A percentile compares a stretch with the other conserved stretches of the same genome.
These are phyloP conservation scores for Cyanoderma ruficeps DNA, from an alignment of 2,113 vertebrate species.

Conservation along the genomic window DNA sequence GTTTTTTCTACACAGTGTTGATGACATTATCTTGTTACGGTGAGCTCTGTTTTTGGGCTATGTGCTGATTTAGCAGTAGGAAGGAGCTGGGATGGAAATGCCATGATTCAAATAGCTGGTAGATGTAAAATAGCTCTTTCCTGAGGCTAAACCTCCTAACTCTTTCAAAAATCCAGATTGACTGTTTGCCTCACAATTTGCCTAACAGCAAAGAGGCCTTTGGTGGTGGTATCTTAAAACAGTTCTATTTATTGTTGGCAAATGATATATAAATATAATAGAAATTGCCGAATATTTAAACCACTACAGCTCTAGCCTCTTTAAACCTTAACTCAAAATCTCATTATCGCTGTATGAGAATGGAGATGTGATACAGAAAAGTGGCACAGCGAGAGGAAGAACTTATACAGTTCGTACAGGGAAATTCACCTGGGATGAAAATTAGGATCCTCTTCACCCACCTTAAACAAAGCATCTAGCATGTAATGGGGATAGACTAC, in stretches of 20 bases:
- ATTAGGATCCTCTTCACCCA: background rate
- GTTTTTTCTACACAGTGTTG: background rate
- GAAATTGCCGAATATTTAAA: background rate
- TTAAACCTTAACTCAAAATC: background rate
- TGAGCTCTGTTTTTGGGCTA: background rate
- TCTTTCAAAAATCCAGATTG: background rate
- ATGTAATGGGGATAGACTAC: constrained; percentile 17
- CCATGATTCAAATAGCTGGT: background rate
- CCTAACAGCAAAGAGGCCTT: background rate
- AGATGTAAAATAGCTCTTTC: background rate
- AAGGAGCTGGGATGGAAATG: background rate
- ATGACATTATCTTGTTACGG: background rate
- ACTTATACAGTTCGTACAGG: background rate
- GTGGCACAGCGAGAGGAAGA: background rate
- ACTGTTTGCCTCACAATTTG: background rate
- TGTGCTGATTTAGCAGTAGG: background rate
- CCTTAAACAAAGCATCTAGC: constrained; percentile 24
- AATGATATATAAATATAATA: background rate
- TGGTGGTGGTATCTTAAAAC: background rate
- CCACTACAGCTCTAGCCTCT: background rate
- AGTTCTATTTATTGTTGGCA: background rate
- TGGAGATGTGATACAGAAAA: background rate
- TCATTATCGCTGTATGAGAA: background rate
- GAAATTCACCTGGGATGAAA: background rate
- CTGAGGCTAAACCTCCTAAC: background rate